Evolutionary conservation across 2,113 vertebrate species (phyloP).

Genomic region (Paracyprichromis sp.): DNA sequence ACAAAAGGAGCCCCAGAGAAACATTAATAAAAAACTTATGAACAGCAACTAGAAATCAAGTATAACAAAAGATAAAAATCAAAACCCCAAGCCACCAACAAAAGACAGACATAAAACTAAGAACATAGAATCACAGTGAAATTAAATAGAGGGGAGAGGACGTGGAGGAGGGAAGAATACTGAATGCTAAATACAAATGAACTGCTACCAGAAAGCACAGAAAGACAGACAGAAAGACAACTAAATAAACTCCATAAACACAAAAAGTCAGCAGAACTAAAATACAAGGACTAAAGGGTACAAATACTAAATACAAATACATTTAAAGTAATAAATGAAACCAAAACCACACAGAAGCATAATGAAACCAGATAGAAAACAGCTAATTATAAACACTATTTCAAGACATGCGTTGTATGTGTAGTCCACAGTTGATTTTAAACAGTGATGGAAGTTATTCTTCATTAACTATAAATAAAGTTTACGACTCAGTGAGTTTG

Average conservation of each 20-base stretch:
- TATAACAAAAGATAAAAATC: not conserved
- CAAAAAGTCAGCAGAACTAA: not conserved
- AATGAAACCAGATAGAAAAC: not conserved
- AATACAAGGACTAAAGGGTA: not conserved
- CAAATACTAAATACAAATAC: not conserved
- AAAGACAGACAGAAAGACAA: not conserved
- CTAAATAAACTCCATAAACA: not conserved
- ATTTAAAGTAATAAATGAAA: not conserved
- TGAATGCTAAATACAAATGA: not conserved
- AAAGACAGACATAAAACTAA: not conserved
- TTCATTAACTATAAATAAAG: not conserved
- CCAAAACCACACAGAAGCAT: not conserved
- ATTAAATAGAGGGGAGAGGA: not conserved
- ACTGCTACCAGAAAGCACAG: rapidly evolving
- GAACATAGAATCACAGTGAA: not conserved
- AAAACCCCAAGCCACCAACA: not conserved
- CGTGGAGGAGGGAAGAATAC: not conserved
- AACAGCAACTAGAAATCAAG: not conserved
- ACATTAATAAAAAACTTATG: not conserved
- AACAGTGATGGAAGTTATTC: not conserved
- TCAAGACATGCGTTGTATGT: not conserved
- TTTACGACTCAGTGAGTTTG: not conserved
- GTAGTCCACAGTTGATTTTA: not conserved
- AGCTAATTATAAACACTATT: not conserved
- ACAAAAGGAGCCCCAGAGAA: not conserved